A percentile compares a stretch with the other conserved stretches of the same genome.
These are phyloP conservation scores for Hippocampus guttulatus DNA, from an alignment of 2,113 vertebrate species.

Conservation along the genomic window DNA sequence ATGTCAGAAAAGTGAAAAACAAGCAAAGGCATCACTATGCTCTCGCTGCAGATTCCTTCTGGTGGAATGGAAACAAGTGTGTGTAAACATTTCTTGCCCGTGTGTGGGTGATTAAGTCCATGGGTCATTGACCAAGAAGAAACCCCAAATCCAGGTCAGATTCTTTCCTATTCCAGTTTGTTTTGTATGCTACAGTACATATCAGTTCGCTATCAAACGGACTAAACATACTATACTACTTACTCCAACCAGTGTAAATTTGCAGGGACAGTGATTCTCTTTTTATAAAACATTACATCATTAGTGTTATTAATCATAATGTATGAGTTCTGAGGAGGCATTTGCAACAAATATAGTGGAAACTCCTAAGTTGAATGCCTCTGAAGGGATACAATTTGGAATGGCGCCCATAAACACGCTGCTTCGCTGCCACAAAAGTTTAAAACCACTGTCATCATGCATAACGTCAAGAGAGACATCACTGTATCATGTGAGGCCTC, in stretches of 20 bases:
- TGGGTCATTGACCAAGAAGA: constrained; percentile 25
- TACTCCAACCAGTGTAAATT: not conserved
- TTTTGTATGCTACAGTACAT: constrained; percentile 25
- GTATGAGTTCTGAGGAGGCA: no score
- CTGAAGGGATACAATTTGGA: no score
- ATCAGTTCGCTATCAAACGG: not conserved
- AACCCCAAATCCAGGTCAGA: constrained; percentile 29
- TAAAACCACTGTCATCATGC: no score
- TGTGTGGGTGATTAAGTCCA: constrained; percentile 4
- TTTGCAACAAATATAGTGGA: no score
- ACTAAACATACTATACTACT: not conserved
- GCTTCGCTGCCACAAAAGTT: no score
- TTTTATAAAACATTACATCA: no score
- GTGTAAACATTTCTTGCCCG: constrained; percentile 8
- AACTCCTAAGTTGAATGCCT: no score
- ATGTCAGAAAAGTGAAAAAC: not conserved
- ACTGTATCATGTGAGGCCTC: no score
- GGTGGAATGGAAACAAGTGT: not conserved
- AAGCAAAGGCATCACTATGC: constrained; percentile 13
- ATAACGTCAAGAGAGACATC: no score
- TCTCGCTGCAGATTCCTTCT: constrained; percentile 39
- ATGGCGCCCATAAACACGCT: no score
- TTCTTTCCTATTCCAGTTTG: constrained; percentile 38
- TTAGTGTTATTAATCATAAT: no score
- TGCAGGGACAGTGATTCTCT: no score